A percentile compares a stretch with the other conserved stretches of the same genome.
These are phyloP conservation scores for Fukomys damarensis DNA, from an alignment of 2,113 vertebrate species.

Conservation along the genomic window DNA sequence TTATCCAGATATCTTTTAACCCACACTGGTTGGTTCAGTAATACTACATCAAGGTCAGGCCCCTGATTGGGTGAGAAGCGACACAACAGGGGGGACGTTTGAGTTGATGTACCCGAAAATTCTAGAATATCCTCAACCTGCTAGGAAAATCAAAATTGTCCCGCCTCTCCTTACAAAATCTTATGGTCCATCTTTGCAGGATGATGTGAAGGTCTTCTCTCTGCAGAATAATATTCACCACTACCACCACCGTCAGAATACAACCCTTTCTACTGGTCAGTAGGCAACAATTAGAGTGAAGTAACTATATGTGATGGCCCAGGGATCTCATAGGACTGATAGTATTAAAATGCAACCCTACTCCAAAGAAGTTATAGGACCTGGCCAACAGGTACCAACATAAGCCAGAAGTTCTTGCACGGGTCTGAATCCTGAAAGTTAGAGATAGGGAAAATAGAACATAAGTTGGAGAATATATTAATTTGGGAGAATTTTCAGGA, in stretches of 20 bases:
- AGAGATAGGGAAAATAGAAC: neutral
- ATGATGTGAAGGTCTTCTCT: neutral
- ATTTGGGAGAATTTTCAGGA: neutral
- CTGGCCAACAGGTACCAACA: neutral
- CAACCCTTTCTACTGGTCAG: neutral
- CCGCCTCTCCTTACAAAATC: neutral
- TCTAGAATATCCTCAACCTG: neutral
- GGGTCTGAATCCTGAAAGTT: neutral
- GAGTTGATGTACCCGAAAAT: neutral
- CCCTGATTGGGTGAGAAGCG: neutral
- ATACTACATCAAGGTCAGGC: neutral
- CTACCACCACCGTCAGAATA: neutral
- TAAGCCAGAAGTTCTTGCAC: neutral
- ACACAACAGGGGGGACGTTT: neutral
- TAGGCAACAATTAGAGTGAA: neutral
- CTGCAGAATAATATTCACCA: neutral
- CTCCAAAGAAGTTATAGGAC: neutral
- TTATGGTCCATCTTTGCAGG: neutral
- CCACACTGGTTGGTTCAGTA: neutral
- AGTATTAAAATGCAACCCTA: neutral
- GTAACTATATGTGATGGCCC: neutral
- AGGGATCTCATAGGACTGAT: neutral
- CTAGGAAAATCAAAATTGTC: neutral
- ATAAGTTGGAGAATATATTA: neutral
- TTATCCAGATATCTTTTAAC: neutral